Conservation (phyloP, 2,888 invertebrate genomes). For the Tuberolachnus salignus region DNA sequence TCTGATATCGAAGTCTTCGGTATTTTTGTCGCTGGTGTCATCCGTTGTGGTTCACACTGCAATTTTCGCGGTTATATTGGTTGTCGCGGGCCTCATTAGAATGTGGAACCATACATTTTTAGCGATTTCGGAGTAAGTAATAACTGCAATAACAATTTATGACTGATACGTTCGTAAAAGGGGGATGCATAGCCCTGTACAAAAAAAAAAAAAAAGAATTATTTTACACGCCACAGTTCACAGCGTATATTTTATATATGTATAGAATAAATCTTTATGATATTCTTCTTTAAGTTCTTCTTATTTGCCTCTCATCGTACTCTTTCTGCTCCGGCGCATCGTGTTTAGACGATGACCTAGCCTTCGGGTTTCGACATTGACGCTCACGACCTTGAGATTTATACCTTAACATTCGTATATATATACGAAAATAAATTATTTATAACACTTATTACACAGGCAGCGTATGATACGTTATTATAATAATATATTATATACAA, state of each 20-base stretch:
- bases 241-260: neutral
- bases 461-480: neutral
- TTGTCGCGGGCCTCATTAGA: too few relatives aligned
- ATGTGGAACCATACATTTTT: too few relatives aligned
- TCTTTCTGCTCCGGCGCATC: neutral
- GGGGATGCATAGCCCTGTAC: too few relatives aligned
- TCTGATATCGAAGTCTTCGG: too few relatives aligned
- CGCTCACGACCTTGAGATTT: slow-evolving; percentile 10
- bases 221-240: neutral
- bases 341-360: neutral
- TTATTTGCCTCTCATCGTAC: neutral
- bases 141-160: too few relatives aligned
- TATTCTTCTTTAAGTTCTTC: neutral
- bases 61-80: too few relatives aligned
- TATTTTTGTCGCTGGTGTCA: too few relatives aligned
- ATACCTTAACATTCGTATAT: neutral
- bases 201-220: too few relatives aligned
- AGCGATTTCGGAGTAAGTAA: too few relatives aligned
- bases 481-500: neutral
- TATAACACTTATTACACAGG: too few relatives aligned
- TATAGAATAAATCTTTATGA: neutral
- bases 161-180: too few relatives aligned
- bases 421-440: neutral
- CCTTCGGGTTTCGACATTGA: slow-evolving; percentile 20
- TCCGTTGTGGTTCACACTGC: too few relatives aligned